Evolutionary conservation across 2,888 invertebrate species (phyloP), one percentile per base, ranked within the genome.

Genomic region (Hirudinaria manillensis): DNA sequence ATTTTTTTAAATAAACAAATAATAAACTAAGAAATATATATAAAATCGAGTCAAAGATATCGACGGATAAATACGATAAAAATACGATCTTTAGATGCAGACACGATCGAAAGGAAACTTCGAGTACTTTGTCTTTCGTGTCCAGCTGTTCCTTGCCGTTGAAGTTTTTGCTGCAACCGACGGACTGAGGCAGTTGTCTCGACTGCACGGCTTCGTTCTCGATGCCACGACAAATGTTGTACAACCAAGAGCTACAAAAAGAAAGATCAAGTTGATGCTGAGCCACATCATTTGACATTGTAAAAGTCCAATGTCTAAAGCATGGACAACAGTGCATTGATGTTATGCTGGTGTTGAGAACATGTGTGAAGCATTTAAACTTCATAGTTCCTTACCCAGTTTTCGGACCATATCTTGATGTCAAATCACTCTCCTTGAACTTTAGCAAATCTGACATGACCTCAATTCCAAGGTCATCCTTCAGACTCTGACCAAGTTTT

Each of bases 91-190:
- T n/a, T n/a, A n/a, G n/a, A 16, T n/a, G 24, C 4, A 16, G 24
- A 61, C 13, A 61, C 4, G 29, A 3, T 24, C 61, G 4, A 61
- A 61, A 61, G 7, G 13, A 16, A 61, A n/a, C 13, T 16, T 53
- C 61, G 21, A 27, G 29, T 61, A 84, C 84, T 82, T 83, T 83
- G 72, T 82, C 82, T 76, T 79, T 82, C 3, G 84, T 83, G 76
- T 83, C 81, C 29, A 84, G 79, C 51, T 75, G 74, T 36, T 82
- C 81, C 77, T 81, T 81, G 10, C 85, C 97, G 2, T 90, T 90
- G 84, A 98, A 96, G 82, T 93, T 93, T 86, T 98, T 98, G 83
- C 94, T 93, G 82, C 95, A 95, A 0, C 95, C 97, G 80, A 98
- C 93, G 74, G 95, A 95, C 85, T 96, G 95, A 0, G 94, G 89